Evolutionary conservation across 2,797 vertebrate species (phyloP), one percentile per base, ranked within the genome.

Genomic region (Sylvia borin): DNA sequence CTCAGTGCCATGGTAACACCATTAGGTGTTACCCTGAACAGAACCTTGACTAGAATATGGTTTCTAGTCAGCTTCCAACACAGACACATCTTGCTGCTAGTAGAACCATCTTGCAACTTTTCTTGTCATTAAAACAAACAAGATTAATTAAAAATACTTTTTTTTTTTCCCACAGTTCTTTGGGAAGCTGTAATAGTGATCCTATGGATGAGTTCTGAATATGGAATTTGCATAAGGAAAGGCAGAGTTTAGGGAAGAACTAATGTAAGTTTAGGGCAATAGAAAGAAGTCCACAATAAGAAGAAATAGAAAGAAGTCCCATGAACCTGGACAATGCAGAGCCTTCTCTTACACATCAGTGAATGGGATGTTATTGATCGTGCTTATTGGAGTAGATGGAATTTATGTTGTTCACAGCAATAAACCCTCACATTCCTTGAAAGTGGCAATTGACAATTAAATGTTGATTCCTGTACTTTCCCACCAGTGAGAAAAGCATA

Each of bases 1-100:
- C 75, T 95, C 47, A 91, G 74, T 82, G 78, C 74, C 78, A 38
- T 72, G 55, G 88, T 82, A 79, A 88, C 75, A 54, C 76, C 80
- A 40, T 70, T 54, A 62, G 42, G 57, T 62, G 42, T 70, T 77
- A 62, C 14, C 50, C 57, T 70, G 55, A 77, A 21, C n/a, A 54
- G 47, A 77, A 40, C n/a, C 29, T 55, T 54, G 48, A 47, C 14
- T 48, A 71, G 61, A 74, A 13, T 22, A 34, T 25, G 40, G 12
- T 66, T 93, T 80, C n/a, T 51, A 34, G 62, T 42, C 26, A 31
- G 16, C 24, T 71, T 80, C 20, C 53, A 74, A 11, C 25, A 47
- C 31, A 51, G 32, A 16, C 5, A 1, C 42, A 65, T 40, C 60
- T 74, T 19, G 16, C 50, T 64, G 15, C 27, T 50, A 10, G 47